Percentiles rank a stretch among this genome's conserved stretches.
phyloP scores from a whole-genome alignment of 2,113 vertebrate genomes.

The Hippotragus niger region DNA sequence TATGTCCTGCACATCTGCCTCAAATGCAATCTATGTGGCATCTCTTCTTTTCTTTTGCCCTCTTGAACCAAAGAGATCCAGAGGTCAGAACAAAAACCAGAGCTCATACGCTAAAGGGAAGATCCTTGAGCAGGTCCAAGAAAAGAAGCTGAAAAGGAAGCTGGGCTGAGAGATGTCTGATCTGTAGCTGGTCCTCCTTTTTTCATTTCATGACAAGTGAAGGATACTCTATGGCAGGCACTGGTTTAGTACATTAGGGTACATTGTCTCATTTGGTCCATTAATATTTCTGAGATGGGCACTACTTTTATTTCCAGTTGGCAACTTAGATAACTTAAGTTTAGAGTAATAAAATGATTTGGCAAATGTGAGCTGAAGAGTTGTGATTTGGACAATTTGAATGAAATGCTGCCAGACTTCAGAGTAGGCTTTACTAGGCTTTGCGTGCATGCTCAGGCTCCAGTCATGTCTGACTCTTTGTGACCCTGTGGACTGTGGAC shows the following conservation, averaged over 20 bases:
- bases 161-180: neutral
- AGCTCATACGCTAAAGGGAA: neutral
- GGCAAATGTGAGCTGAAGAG: neutral
- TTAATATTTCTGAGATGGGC: neutral
- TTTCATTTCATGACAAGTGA: neutral
- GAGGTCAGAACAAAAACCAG: neutral
- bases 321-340: neutral
- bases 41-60: neutral
- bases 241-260: neutral
- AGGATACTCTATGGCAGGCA: neutral
- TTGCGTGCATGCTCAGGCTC: neutral
- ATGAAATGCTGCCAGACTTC: neutral
- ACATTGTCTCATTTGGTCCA: neutral
- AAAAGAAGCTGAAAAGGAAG: neutral
- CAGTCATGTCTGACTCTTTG: neutral
- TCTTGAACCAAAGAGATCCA: neutral
- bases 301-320: neutral
- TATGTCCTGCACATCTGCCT: neutral
- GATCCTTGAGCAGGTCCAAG: neutral
- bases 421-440: neutral
- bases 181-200: neutral
- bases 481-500: neutral
- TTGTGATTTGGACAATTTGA: neutral
- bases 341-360: neutral
- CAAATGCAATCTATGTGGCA: neutral